Conservation (phyloP, 2,888 invertebrate genomes). For the Nysson spinosus region DNA sequence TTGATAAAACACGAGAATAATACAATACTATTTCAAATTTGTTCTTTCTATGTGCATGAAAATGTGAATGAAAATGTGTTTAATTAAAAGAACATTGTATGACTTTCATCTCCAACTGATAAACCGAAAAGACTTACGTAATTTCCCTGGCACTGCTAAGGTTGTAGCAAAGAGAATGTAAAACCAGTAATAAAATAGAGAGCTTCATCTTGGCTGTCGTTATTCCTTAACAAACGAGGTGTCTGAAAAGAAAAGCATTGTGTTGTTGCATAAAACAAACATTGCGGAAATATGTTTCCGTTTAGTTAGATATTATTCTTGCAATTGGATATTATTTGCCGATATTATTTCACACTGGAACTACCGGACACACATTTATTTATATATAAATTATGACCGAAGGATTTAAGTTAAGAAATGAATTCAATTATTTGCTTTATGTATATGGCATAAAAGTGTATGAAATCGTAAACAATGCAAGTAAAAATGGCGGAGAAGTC, state of each 20-base stretch:
- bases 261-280: background rate
- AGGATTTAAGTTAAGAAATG: no score
- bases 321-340: background rate
- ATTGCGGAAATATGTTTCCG: background rate
- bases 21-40: no score
- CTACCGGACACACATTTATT: no score
- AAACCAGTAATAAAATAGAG: slow-evolving; percentile 27
- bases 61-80: background rate
- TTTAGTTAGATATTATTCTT: background rate
- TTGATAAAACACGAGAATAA: no score
- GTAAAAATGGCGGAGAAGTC: no score
- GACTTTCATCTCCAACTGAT: no score
- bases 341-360: no score
- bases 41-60: no score
- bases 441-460: no score
- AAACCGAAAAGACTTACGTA: slow-evolving; percentile 68
- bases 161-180: slow-evolving; percentile 29
- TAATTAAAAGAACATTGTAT: background rate
- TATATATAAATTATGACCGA: no score
- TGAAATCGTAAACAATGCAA: no score
- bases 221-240: slow-evolving; percentile 2
- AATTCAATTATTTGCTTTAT: no score
- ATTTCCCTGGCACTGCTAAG: slow-evolving; percentile 61
- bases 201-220: slow-evolving; percentile 35
- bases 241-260: slow-evolving; percentile 34